A percentile compares a stretch with the other conserved stretches of the same genome.
phyloP scores from a whole-genome alignment of 2,113 vertebrate genomes.

The Cynoglossus semilaevis region DNA sequence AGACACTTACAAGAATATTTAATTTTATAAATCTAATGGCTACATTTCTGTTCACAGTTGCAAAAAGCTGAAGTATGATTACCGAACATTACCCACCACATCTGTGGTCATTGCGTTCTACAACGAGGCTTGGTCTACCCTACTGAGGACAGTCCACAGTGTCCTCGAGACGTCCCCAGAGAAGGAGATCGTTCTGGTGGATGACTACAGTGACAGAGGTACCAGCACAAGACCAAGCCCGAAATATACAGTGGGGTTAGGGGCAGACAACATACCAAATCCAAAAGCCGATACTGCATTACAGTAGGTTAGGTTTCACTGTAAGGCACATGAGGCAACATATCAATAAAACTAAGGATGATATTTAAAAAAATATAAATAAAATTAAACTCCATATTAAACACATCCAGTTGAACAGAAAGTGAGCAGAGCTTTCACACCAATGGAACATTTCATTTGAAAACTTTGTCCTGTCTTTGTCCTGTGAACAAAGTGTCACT shows the following conservation, averaged over 20 bases:
- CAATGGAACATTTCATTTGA: too few relatives aligned
- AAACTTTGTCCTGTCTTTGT: too few relatives aligned
- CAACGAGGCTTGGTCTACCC: conserved; percentile 97
- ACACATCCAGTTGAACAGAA: too few relatives aligned
- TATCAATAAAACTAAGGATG: too few relatives aligned
- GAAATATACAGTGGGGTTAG: background rate
- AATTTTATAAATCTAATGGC: background rate
- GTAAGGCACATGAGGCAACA: too few relatives aligned
- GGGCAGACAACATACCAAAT: background rate
- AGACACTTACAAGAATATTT: too few relatives aligned
- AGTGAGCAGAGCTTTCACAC: too few relatives aligned
- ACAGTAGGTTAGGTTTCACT: too few relatives aligned
- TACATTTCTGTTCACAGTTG: conserved; percentile 75
- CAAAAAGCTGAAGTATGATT: conserved; percentile 86
- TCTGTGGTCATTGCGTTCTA: conserved; percentile 96
- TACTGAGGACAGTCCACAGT: conserved; percentile 93
- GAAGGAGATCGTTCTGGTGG: conserved; percentile 92
- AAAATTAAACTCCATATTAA: too few relatives aligned
- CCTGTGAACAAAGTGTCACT: too few relatives aligned
- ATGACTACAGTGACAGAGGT: conserved; percentile 97
- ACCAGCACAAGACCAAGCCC: background rate
- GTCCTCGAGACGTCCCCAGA: conserved; percentile 96
- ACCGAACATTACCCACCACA: conserved; percentile 83
- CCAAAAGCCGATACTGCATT: too few relatives aligned
- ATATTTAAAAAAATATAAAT: too few relatives aligned